A percentile compares a stretch with the other conserved stretches of the same genome.
These are phyloP conservation scores for Chymomyza amoena DNA, from an alignment of 2,888 invertebrate genomes.

Conservation along the genomic window DNA sequence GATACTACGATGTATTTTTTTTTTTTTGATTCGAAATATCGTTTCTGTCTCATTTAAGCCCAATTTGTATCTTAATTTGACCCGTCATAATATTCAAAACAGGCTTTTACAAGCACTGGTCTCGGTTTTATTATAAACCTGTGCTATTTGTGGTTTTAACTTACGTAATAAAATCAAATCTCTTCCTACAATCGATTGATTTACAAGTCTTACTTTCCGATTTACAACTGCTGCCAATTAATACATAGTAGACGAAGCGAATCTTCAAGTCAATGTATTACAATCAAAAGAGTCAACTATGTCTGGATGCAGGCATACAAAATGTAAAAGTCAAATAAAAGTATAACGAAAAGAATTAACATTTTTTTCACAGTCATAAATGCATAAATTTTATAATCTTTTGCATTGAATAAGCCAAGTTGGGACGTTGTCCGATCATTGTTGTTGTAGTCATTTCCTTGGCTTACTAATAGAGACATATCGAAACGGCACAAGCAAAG, in stretches of 20 bases:
- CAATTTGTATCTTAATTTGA: background rate
- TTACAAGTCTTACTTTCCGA: slow-evolving; percentile 56
- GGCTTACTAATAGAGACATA: slow-evolving; percentile 70
- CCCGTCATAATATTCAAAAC: background rate
- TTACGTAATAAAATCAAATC: background rate
- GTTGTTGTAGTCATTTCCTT: slow-evolving; percentile 42
- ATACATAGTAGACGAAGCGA: slow-evolving; percentile 55
- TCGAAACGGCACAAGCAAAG: slow-evolving; percentile 27
- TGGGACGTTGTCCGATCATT: slow-evolving; percentile 15
- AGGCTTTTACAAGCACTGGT: background rate
- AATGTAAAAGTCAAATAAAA: slow-evolving; percentile 64
- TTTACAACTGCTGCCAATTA: slow-evolving; percentile 60
- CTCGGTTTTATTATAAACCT: background rate
- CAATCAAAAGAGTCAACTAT: slow-evolving; percentile 54
- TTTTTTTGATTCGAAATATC: too few relatives aligned
- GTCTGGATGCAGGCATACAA: slow-evolving; percentile 21
- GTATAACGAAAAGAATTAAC: slow-evolving; percentile 65
- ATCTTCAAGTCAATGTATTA: slow-evolving; percentile 22
- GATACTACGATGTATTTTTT: too few relatives aligned
- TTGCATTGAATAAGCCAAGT: slow-evolving; percentile 31
- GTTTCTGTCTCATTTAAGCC: background rate
- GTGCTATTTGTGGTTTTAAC: background rate
- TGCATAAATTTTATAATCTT: slow-evolving; percentile 68
- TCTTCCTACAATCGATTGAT: slow-evolving; percentile 46
- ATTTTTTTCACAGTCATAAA: slow-evolving; percentile 73